Evolutionary conservation across 2,888 invertebrate species (phyloP), one percentile per base, ranked within the genome.

Genomic region (Hypomecis punctinalis): DNA sequence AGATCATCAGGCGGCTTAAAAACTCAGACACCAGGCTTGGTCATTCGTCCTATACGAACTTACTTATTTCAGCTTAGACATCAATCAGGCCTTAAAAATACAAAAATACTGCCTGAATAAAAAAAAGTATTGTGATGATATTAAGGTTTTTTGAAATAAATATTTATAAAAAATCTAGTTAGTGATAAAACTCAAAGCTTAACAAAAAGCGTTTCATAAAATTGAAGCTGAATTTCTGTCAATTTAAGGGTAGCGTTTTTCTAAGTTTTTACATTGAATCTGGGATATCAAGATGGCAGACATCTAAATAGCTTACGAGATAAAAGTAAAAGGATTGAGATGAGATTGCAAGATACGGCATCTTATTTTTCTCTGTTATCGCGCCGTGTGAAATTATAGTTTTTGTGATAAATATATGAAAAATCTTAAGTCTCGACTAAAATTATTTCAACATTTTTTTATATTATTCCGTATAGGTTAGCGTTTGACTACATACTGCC

Each of bases 261-360:
- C 52, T 52, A 36, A 42, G 10, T 53, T 48, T 58, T 52, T 39
- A 51, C 36, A 46, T 56, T 51, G 42, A 56, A 37, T 60, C 43
- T 37, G n/a, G 11, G 23, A 60, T 60, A 64, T 55, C 60, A 60
- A 64, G 60, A 60, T 64, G 54, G 43, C 36, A 52, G 52, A 61
- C 53, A 39, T 58, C 57, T 61, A 61, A 61, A 66, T 57, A 66
- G 65, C 56, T 48, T 8, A 61, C 13, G 13, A 52, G 23, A 47
- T 52, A 61, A 63, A 53, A 59, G 55, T 47, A 54, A 57, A 48
- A 37, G n/a, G 46, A 59, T 54, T 48, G 43, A 61, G n/a, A 55
- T 46, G 45, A 47, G 51, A 51, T 52, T 55, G 45, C 54, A 10
- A 49, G 53, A 49, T 63, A 53, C 47, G 53, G n/a, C 42, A 37